phyloP scores from a whole-genome alignment of 2,888 invertebrate species.

The Lymantria monacha region DNA sequence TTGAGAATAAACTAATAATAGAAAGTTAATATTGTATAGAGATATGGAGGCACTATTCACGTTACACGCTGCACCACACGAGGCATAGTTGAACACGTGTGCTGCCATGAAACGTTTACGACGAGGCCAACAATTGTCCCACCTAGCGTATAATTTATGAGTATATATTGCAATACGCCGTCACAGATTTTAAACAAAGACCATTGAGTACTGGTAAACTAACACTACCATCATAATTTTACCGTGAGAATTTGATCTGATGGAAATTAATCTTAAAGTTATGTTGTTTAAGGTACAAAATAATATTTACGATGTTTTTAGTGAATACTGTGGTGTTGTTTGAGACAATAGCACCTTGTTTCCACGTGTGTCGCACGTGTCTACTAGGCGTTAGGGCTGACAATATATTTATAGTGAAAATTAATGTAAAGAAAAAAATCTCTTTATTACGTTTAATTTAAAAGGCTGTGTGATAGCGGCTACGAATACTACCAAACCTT shows the following conservation, averaged over 20 bases:
- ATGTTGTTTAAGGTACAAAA: slow-evolving; percentile 2
- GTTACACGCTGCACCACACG: neutral
- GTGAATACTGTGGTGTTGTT: slow-evolving; percentile 28
- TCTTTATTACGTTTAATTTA: no score
- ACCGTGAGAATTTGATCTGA: slow-evolving; percentile 2
- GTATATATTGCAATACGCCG: slow-evolving; percentile 6
- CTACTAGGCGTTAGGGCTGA: neutral
- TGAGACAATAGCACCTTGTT: slow-evolving; percentile 58
- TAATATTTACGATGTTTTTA: neutral
- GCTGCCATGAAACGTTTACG: slow-evolving; percentile 2
- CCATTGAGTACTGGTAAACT: slow-evolving; percentile 40
- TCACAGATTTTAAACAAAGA: slow-evolving; percentile 25
- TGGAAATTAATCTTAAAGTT: neutral
- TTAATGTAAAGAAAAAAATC: no score
- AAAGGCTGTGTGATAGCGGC: no score
- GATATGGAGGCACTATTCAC: neutral
- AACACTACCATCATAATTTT: slow-evolving; percentile 43
- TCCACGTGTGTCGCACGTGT: slow-evolving; percentile 61
- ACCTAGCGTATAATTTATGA: slow-evolving; percentile 11
- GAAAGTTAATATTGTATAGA: no score
- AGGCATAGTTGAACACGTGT: slow-evolving; percentile 6
- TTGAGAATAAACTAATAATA: no score
- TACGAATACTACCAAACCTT: no score
- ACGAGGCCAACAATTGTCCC: slow-evolving; percentile 2
- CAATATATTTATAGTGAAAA: neutral